Conservation (phyloP, 2,113 vertebrate genomes). For the Jacana jacana region DNA sequence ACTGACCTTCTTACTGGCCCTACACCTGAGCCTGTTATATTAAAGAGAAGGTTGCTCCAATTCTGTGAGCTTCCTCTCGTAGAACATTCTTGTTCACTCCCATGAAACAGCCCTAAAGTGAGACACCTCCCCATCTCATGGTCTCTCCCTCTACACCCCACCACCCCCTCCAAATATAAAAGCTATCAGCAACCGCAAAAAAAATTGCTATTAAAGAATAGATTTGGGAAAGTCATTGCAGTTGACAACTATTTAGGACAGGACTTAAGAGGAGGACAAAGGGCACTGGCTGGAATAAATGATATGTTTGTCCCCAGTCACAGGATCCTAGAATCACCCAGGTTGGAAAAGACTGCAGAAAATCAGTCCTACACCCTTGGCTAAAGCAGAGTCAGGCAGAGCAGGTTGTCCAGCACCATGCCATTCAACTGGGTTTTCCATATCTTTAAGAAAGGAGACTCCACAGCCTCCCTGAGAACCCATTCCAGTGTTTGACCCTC, state of each 20-base stretch:
- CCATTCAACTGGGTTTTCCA: background rate
- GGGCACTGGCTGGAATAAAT: background rate
- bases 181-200: background rate
- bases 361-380: background rate
- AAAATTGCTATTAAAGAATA: background rate
- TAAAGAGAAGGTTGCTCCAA: background rate
- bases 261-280: background rate
- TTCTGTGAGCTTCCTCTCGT: background rate
- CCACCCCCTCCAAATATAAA: accelerated
- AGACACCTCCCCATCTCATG: background rate
- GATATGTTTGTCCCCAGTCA: background rate
- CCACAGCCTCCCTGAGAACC: background rate
- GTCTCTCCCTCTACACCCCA: no score
- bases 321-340: background rate
- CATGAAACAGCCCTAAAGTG: background rate
- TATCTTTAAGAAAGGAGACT: background rate
- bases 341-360: background rate
- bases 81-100: background rate
- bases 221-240: background rate
- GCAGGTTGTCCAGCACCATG: background rate
- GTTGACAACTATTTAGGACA: background rate
- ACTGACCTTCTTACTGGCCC: background rate
- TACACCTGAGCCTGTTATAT: accelerated
- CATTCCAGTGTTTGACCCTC: background rate
- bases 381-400: background rate